Conservation (phyloP, 1,140 invertebrate species). For the Dreissena polymorpha region DNA sequence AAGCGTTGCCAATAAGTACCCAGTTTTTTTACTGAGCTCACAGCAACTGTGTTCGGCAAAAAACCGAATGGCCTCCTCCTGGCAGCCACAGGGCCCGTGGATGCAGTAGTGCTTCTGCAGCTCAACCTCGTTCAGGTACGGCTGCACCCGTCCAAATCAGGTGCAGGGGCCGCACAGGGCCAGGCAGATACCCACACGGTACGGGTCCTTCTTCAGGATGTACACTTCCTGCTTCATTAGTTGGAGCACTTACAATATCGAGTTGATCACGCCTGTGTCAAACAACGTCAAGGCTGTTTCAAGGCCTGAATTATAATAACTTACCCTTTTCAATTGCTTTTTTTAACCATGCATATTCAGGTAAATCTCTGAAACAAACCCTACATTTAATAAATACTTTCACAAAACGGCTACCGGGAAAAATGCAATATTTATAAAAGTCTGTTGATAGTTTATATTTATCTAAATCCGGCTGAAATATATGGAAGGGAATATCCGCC, state of each 20-base stretch:
- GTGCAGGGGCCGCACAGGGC: constrained; percentile 68
- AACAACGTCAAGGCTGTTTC: constrained; percentile 62
- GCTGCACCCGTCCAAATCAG: constrained; percentile 74
- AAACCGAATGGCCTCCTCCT: constrained; percentile 67
- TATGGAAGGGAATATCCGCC: too few species aligned
- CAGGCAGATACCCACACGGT: constrained; percentile 71
- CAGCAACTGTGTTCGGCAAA: constrained; percentile 54
- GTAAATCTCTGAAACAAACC: too few species aligned
- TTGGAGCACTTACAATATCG: constrained; percentile 62
- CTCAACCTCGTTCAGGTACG: constrained; percentile 72
- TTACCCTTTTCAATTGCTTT: too few species aligned
- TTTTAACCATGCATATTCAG: too few species aligned
- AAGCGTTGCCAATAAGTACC: too few species aligned
- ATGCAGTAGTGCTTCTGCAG: constrained; percentile 77
- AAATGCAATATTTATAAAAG: too few species aligned
- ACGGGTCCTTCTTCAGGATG: constrained; percentile 74
- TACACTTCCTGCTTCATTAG: constrained; percentile 67
- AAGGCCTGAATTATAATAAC: constrained; percentile 57
- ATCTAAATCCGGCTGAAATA: too few species aligned
- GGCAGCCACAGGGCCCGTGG: constrained; percentile 74
- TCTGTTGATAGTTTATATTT: too few species aligned
- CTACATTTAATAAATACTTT: too few species aligned
- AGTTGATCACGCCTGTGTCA: constrained; percentile 65
- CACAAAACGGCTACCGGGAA: too few species aligned
- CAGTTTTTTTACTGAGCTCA: too few species aligned